These are phyloP conservation scores for Erinaceus europaeus DNA, from an alignment of 2,113 vertebrate species.

Conservation along the genomic window DNA sequence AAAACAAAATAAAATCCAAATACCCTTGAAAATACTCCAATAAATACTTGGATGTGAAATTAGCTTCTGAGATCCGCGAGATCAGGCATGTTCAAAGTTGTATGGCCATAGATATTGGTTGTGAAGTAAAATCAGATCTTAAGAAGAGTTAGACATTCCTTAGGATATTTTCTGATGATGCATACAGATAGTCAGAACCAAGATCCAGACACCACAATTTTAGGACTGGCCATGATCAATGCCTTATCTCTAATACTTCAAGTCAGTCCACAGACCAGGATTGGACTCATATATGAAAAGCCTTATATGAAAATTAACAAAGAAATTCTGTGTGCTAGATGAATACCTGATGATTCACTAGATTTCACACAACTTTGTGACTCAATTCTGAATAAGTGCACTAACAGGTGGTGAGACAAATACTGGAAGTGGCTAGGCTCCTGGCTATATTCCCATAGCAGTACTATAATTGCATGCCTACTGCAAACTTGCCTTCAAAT, in stretches of 20 bases:
- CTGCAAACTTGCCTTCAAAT: slow-evolving; percentile 63
- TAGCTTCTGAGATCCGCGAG: no score
- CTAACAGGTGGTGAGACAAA: slow-evolving; percentile 47
- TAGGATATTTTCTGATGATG: neutral
- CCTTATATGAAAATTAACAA: neutral
- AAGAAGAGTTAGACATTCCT: neutral
- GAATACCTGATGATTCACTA: slow-evolving; percentile 31
- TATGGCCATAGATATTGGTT: neutral
- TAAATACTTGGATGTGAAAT: no score
- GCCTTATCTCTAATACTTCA: neutral
- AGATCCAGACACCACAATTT: neutral
- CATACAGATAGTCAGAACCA: neutral
- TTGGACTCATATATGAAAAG: neutral
- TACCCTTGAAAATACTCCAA: no score
- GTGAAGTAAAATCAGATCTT: neutral
- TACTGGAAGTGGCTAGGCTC: slow-evolving; percentile 42
- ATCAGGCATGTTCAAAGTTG: no score
- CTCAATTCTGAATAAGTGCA: slow-evolving; percentile 26
- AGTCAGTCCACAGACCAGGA: neutral
- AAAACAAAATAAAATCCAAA: no score
- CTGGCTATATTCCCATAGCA: slow-evolving; percentile 10
- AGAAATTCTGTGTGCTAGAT: neutral
- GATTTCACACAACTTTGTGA: slow-evolving; percentile 18
- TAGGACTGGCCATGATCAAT: neutral
- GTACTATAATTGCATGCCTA: slow-evolving; percentile 66